Evolutionary conservation across 2,113 vertebrate genomes (phyloP), one percentile per base, ranked within the genome.

Genomic region (Galeopterus variegatus): DNA sequence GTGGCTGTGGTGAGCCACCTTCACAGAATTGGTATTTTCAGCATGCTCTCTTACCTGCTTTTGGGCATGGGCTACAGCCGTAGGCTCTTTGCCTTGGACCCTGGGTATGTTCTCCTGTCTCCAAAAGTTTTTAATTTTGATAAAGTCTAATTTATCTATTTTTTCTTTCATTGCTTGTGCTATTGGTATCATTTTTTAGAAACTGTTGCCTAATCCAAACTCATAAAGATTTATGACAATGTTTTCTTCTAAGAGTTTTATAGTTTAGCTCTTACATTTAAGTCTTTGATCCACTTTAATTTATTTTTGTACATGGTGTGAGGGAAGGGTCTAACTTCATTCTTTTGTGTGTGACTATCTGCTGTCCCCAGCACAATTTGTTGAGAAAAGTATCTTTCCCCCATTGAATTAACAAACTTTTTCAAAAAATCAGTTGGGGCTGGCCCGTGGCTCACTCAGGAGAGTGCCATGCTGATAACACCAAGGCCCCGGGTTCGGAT

Each of bases 81-180:
- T 41, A 41, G 41, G 41, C 41, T 41, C 41, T 41, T 41, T 41
- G 41, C 41, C 41, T 41, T 41, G 41, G 41, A 4, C 41, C 41
- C 41, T 41, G 41, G 41, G 41, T 41, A 41, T 41, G 41, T 4
- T 41, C 41, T 41, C 41, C 54, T 56, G 54, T 12, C 54, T 56
- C 54, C 54, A 41, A 41, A 95, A 36, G n/a, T 70, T 89, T 91
- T 58, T 65, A 58, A 88, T 92, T 88, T 64, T 93, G 45, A 62
- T n/a, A 5, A 82, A 88, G 33, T 41, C 36, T 67, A 41, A 75
- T 73, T 58, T 75, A 31, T 48, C 72, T 79, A 26, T 60, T 64
- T 70, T 86, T 84, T 54, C 60, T 88, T 45, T 84, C 62, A 41
- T 88, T 84, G 62, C 28, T 89, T 70, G 28, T 28, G 23, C 12